A percentile compares a stretch with the other conserved stretches of the same genome.
Conservation (phyloP, 2,113 vertebrate species). For the Ciconia stormi region DNA sequence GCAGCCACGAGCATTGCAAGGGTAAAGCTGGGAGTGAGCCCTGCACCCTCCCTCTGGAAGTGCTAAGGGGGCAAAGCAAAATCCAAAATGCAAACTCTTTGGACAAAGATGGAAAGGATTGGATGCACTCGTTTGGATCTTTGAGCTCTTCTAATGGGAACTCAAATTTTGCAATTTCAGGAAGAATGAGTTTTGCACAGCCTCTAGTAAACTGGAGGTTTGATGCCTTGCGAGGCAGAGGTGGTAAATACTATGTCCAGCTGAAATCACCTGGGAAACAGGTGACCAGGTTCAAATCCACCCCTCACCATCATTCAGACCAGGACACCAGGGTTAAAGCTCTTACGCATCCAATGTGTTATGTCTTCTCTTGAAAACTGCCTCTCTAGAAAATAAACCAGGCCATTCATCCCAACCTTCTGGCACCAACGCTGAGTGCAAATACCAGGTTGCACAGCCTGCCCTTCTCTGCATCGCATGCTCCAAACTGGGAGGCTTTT, state of each 20-base stretch:
- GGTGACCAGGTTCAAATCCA: background rate
- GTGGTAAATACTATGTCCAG: background rate
- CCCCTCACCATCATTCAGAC: background rate
- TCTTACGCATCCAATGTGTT: background rate
- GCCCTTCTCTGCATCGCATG: background rate
- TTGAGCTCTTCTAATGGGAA: background rate
- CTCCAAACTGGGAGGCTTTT: conserved; percentile 1
- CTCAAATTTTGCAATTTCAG: background rate
- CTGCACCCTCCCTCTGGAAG: background rate
- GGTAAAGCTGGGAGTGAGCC: background rate
- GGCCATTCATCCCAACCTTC: background rate
- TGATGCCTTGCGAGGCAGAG: background rate
- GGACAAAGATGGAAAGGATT: background rate
- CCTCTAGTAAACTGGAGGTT: background rate
- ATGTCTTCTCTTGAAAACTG: background rate
- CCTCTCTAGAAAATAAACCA: conserved; percentile 27
- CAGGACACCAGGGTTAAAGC: background rate
- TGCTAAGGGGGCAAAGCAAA: background rate
- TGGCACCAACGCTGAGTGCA: background rate
- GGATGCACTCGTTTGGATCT: background rate
- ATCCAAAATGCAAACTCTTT: background rate
- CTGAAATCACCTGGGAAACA: background rate
- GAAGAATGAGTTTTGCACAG: background rate
- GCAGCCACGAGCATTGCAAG: background rate
- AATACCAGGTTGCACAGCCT: conserved; percentile 21